Evolutionary conservation across 2,888 invertebrate genomes (phyloP).

Genomic region (Dynastes maya): DNA sequence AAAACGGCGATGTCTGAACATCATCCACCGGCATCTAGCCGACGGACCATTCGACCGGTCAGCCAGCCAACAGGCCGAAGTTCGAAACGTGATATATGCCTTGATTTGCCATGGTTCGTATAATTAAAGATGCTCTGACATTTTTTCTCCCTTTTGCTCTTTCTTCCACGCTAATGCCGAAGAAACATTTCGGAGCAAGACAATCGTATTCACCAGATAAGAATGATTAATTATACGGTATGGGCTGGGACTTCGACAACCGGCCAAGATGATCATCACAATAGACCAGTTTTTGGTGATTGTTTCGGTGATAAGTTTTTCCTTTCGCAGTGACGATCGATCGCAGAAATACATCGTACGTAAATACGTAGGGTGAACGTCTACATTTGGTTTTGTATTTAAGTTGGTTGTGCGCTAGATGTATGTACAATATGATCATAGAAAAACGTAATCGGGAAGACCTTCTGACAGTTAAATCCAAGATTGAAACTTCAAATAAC

Average conservation of each 20-base stretch:
- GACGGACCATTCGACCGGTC: constrained; percentile 36
- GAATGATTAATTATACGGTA: constrained; percentile 67
- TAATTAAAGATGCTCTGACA: constrained; percentile 48
- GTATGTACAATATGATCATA: no score
- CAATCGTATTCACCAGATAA: constrained; percentile 64
- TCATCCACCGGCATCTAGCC: constrained; percentile 53
- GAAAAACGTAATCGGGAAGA: no score
- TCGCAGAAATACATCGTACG: constrained; percentile 26
- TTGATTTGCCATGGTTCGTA: constrained; percentile 50
- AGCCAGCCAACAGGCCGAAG: constrained; percentile 30
- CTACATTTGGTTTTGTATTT: neutral
- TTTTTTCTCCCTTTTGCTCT: constrained; percentile 50
- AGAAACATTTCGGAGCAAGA: constrained; percentile 53
- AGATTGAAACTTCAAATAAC: no score
- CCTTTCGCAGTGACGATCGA: constrained; percentile 37
- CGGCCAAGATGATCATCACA: constrained; percentile 65
- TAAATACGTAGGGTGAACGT: constrained; percentile 16
- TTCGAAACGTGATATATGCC: constrained; percentile 58
- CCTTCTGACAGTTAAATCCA: no score
- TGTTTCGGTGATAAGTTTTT: constrained; percentile 60
- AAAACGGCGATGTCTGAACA: constrained; percentile 63
- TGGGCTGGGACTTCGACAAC: constrained; percentile 60
- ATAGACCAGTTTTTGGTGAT: constrained; percentile 68
- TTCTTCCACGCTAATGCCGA: constrained; percentile 45
- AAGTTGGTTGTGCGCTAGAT: no score